A percentile compares a stretch with the other conserved stretches of the same genome.
Evolutionary conservation across 2,113 vertebrate genomes (phyloP).

Genomic region (Chloropsis hardwickii): DNA sequence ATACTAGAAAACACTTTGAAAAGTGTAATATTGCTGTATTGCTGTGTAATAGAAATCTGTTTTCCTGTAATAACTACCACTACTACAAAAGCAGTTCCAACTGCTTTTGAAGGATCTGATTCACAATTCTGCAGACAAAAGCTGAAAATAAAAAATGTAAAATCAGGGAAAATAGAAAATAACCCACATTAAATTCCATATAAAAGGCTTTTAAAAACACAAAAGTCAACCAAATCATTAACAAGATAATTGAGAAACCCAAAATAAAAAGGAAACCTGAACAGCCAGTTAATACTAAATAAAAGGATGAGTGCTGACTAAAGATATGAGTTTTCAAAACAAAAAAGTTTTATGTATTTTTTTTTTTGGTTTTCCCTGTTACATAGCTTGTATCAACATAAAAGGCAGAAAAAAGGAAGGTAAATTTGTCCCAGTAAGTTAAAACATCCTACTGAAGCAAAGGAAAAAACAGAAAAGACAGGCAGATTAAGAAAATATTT

Average conservation of each 20-base stretch:
- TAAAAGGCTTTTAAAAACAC: not conserved
- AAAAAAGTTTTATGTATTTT: accelerated
- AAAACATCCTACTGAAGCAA: not conserved
- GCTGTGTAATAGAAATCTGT: not conserved
- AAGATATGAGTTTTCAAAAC: not conserved
- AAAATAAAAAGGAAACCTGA: not conserved
- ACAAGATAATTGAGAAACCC: not conserved
- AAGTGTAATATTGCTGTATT: no score
- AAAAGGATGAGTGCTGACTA: not conserved
- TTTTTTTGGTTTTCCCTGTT: not conserved
- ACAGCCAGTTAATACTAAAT: not conserved
- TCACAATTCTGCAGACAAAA: constrained; percentile 13
- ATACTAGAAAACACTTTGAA: not conserved
- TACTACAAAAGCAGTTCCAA: constrained; percentile 28
- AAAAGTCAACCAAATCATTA: not conserved
- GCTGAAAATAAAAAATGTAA: constrained; percentile 35
- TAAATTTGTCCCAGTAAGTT: not conserved
- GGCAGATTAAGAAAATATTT: not conserved
- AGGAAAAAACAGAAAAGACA: not conserved
- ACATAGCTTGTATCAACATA: not conserved
- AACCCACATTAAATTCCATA: not conserved
- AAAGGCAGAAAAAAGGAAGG: not conserved
- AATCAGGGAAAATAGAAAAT: not conserved
- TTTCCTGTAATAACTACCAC: not conserved
- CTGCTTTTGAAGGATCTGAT: constrained; percentile 32